Percentiles rank a stretch among this genome's conserved stretches.
Conservation (phyloP, 2,888 invertebrate species). For the Polydrusus tereticollis region DNA sequence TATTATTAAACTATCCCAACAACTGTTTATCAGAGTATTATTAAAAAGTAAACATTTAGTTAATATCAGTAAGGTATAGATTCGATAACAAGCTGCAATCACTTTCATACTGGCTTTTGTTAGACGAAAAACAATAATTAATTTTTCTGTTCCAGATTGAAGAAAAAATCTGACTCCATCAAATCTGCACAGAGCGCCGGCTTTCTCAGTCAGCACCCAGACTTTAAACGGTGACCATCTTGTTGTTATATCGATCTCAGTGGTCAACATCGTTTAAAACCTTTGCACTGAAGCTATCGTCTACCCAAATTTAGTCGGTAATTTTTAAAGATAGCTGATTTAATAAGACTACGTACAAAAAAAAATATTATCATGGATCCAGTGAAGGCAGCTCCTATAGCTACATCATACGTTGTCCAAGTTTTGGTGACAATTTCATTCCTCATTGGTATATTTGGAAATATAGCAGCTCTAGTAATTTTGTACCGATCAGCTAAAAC, state of each 20-base stretch:
- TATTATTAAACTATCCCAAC: not conserved
- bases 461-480: slow-evolving; percentile 81
- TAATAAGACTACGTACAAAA: too few relatives aligned
- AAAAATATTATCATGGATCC: slow-evolving; percentile 5
- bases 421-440: slow-evolving; percentile 63
- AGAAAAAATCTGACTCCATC: slow-evolving; percentile 21
- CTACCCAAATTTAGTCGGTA: not conserved
- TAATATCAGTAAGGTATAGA: slow-evolving; percentile 37
- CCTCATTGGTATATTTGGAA: slow-evolving; percentile 79
- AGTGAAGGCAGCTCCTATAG: not conserved
- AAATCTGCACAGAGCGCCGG: slow-evolving; percentile 23
- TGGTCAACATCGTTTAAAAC: slow-evolving; percentile 3
- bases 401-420: slow-evolving; percentile 15
- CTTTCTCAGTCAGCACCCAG: slow-evolving; percentile 17
- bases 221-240: slow-evolving; percentile 7
- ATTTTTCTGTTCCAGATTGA: slow-evolving; percentile 39
- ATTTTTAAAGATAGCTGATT: not conserved
- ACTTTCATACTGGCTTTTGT: slow-evolving; percentile 1
- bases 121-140: slow-evolving; percentile 3
- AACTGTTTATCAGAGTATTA: slow-evolving; percentile 12
- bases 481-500: slow-evolving; percentile 79
- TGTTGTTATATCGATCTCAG: slow-evolving; percentile 13
- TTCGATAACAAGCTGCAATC: slow-evolving; percentile 24
- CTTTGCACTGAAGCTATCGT: not conserved
- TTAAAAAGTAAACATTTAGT: slow-evolving; percentile 29